These are phyloP conservation scores for Andrena dorsata DNA, from an alignment of 2,888 invertebrate genomes.

Conservation along the genomic window DNA sequence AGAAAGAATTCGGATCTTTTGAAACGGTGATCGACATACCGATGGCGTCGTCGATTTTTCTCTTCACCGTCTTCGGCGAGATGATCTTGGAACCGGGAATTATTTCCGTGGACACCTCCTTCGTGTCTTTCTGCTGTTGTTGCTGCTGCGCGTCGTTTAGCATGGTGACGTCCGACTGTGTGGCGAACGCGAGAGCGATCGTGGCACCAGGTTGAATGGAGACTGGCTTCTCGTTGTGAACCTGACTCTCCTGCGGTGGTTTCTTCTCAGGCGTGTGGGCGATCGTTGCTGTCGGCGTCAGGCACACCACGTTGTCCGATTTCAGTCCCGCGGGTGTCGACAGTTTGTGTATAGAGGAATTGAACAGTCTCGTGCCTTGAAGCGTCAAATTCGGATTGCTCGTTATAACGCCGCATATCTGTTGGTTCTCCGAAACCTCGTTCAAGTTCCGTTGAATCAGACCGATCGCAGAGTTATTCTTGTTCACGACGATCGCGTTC, in stretches of 20 bases:
- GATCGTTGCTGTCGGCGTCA: slow-evolving; percentile 70
- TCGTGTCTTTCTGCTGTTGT: slow-evolving; percentile 73
- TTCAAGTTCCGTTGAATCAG: slow-evolving; percentile 78
- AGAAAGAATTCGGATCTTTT: slow-evolving; percentile 50
- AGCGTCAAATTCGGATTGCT: slow-evolving; percentile 81
- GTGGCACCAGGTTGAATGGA: slow-evolving; percentile 77
- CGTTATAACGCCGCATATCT: slow-evolving; percentile 83
- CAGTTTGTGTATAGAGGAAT: slow-evolving; percentile 80
- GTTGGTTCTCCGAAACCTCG: slow-evolving; percentile 77
- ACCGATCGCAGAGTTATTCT: slow-evolving; percentile 76
- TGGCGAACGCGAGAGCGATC: slow-evolving; percentile 80
- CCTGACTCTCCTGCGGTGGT: slow-evolving; percentile 64
- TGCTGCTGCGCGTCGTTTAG: slow-evolving; percentile 71
- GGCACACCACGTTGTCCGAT: slow-evolving; percentile 78
- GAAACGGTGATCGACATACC: slow-evolving; percentile 66
- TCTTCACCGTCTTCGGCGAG: slow-evolving; percentile 81
- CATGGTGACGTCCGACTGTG: slow-evolving; percentile 73
- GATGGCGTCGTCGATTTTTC: slow-evolving; percentile 79
- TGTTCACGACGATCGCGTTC: slow-evolving; percentile 78
- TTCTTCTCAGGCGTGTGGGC: slow-evolving; percentile 74
- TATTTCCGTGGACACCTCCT: slow-evolving; percentile 75
- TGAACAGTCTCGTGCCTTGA: slow-evolving; percentile 80
- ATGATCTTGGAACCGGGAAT: slow-evolving; percentile 76
- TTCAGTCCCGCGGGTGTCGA: slow-evolving; percentile 72
- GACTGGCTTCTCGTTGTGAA: slow-evolving; percentile 73